Evolutionary conservation across 2,888 invertebrate genomes (phyloP).

Genomic region (Drosophila bunnanda): DNA sequence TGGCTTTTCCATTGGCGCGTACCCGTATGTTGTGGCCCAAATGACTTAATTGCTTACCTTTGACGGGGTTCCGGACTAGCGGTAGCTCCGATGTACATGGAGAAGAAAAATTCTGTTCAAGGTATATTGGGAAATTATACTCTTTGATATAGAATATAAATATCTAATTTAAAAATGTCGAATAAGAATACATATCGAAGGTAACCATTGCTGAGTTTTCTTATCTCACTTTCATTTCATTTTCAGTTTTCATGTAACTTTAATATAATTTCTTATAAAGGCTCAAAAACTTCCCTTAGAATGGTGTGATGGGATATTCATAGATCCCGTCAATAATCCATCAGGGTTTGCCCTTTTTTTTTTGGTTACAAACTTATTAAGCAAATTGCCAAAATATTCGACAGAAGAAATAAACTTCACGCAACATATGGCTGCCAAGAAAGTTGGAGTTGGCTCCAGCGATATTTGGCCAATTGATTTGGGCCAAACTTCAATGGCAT

Average conservation of each 20-base stretch:
- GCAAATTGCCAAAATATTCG: slow-evolving; percentile 52
- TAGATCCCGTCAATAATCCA: background rate
- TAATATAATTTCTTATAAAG: too few relatives aligned
- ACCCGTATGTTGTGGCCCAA: slow-evolving; percentile 29
- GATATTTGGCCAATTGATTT: slow-evolving; percentile 73
- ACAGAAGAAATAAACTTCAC: slow-evolving; percentile 23
- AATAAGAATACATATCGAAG: too few relatives aligned
- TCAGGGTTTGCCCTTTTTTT: background rate
- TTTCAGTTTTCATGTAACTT: too few relatives aligned
- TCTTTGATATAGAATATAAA: too few relatives aligned
- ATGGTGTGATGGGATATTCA: background rate
- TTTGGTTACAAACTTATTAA: slow-evolving; percentile 41
- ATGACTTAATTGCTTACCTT: slow-evolving; percentile 37
- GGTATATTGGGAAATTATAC: background rate
- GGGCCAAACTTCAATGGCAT: slow-evolving; percentile 45
- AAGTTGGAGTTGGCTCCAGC: slow-evolving; percentile 38
- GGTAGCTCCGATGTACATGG: background rate
- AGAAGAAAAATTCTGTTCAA: background rate
- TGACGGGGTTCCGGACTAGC: background rate
- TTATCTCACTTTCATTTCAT: too few relatives aligned
- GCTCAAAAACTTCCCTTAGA: background rate
- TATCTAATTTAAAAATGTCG: too few relatives aligned
- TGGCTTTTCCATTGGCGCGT: slow-evolving; percentile 13
- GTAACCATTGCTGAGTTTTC: too few relatives aligned
- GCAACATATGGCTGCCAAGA: slow-evolving; percentile 29